Percentiles rank a stretch among this genome's conserved stretches.
These are phyloP conservation scores for Hippocampus comes DNA, from an alignment of 2,113 vertebrate genomes.

Conservation along the genomic window DNA sequence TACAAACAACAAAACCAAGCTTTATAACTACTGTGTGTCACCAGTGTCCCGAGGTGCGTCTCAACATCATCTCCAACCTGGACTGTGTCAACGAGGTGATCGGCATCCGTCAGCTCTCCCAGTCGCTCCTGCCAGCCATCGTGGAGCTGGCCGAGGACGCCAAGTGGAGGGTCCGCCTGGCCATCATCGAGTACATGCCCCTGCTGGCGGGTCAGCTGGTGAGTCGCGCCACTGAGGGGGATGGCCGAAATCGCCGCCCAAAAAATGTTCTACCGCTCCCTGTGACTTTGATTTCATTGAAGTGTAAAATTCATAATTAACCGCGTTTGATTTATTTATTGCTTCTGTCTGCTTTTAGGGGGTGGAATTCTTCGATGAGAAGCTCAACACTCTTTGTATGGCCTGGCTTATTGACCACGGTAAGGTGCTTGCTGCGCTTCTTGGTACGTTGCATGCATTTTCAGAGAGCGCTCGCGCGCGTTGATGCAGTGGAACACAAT, in stretches of 20 bases:
- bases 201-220: constrained; percentile 88
- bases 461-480: no score
- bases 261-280: background rate
- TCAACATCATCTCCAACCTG: constrained; percentile 90
- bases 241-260: background rate
- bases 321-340: background rate
- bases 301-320: background rate
- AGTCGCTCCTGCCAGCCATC: constrained; percentile 86
- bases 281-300: background rate
- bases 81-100: constrained; percentile 90
- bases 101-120: constrained; percentile 85
- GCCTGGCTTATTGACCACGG: constrained; percentile 93
- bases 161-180: constrained; percentile 88
- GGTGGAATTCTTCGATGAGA: constrained; percentile 91
- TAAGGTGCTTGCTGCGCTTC: constrained; percentile 53
- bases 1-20: background rate
- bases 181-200: constrained; percentile 90
- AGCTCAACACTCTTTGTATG: constrained; percentile 90
- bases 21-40: background rate
- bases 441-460: no score
- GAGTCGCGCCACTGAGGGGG: constrained; percentile 43
- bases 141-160: constrained; percentile 88
- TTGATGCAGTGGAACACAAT: no score
- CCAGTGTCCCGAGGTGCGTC: constrained; percentile 86
- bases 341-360: constrained; percentile 69